A percentile compares a stretch with the other conserved stretches of the same genome.
Conservation (phyloP, 2,797 vertebrate genomes). For the Pipistrellus kuhlii region DNA sequence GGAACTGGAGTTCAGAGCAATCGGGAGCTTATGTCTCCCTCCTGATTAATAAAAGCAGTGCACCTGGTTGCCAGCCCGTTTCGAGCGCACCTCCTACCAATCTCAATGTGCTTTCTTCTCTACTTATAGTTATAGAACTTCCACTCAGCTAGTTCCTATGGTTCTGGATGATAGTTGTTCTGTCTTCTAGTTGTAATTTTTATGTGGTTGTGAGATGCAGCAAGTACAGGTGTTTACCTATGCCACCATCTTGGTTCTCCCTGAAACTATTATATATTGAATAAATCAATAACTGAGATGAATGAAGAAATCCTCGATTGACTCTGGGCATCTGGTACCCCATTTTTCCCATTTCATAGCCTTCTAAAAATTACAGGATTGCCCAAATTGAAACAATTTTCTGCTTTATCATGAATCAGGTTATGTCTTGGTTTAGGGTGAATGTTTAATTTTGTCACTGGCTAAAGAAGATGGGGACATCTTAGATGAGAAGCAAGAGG, state of each 20-base stretch:
- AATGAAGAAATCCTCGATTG: constrained; percentile 69
- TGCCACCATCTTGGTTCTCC: neutral
- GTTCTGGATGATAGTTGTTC: no score
- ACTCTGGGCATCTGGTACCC: constrained; percentile 52
- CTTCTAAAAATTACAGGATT: constrained; percentile 69
- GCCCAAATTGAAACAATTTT: constrained; percentile 62
- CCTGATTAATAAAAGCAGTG: no score
- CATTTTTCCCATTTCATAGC: constrained; percentile 59
- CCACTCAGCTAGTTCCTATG: no score
- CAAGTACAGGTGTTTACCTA: no score
- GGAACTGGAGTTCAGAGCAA: no score
- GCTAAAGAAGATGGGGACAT: constrained; percentile 58
- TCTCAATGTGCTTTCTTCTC: no score
- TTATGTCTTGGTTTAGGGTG: constrained; percentile 51
- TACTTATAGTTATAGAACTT: no score
- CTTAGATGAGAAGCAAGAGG: constrained; percentile 66
- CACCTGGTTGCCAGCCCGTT: no score
- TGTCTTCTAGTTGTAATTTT: no score
- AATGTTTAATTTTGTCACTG: constrained; percentile 71
- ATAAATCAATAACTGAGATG: constrained; percentile 71
- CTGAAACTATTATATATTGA: constrained; percentile 70
- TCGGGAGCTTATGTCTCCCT: no score
- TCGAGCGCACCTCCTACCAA: no score
- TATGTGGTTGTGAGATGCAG: no score
- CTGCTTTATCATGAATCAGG: constrained; percentile 48